Evolutionary conservation across 1,140 invertebrate species (phyloP).

Genomic region (Diabrotica undecimpunctata): DNA sequence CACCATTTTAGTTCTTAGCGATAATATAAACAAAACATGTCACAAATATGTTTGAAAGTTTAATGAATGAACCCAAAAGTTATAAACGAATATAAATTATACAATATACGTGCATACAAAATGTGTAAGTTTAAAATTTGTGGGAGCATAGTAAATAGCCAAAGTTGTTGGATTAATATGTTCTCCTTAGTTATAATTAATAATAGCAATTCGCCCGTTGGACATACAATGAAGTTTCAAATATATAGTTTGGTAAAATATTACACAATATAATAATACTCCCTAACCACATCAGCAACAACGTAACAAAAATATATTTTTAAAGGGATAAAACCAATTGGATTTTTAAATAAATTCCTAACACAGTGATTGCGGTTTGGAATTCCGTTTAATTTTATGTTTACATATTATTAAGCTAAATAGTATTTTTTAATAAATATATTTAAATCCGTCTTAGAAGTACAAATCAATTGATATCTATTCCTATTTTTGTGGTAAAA

Average conservation of each 20-base stretch:
- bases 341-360: no score
- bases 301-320: no score
- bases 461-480: no score
- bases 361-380: no score
- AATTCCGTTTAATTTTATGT: no score
- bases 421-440: no score
- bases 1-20: neutral
- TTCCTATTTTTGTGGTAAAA: no score
- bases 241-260: neutral
- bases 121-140: conserved; percentile 6
- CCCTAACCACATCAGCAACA: no score
- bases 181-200: conserved; percentile 3
- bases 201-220: neutral
- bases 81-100: conserved; percentile 21
- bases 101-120: conserved; percentile 3
- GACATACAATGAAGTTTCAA: neutral
- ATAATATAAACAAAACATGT: conserved; percentile 16
- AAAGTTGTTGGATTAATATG: neutral
- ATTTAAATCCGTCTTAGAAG: no score
- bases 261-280: no score
- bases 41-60: conserved; percentile 26
- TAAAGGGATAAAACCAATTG: no score
- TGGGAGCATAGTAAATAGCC: conserved; percentile 1
- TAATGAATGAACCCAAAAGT: conserved; percentile 26
- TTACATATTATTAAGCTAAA: no score